Conservation (phyloP, 2,888 invertebrate genomes). For the Leucophenga montana region DNA sequence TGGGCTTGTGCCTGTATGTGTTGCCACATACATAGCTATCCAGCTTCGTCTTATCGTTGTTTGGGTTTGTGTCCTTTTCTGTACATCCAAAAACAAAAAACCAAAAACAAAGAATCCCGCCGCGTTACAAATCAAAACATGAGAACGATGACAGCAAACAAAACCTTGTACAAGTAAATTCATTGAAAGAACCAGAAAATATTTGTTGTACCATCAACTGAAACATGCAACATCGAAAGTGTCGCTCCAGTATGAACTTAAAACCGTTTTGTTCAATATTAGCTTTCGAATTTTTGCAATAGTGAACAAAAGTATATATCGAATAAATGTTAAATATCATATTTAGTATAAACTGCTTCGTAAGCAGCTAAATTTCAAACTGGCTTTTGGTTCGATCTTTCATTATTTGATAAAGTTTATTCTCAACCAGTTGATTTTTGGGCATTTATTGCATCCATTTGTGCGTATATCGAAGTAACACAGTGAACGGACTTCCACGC, state of each 20-base stretch:
- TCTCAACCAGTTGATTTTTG: no score
- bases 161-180: constrained; percentile 60
- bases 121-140: constrained; percentile 69
- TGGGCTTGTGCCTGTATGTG: not conserved
- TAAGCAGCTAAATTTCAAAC: no score
- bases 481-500: no score
- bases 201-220: constrained; percentile 44
- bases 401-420: no score
- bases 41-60: constrained; percentile 54
- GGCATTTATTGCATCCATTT: no score
- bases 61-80: constrained; percentile 26
- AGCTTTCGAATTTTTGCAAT: no score
- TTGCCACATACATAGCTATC: not conserved
- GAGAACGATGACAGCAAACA: constrained; percentile 69
- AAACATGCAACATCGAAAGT: constrained; percentile 24
- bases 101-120: constrained; percentile 64
- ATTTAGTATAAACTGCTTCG: no score
- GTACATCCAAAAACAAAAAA: constrained; percentile 35
- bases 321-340: no score
- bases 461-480: no score
- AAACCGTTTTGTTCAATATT: no score
- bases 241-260: not conserved
- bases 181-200: constrained; percentile 35
- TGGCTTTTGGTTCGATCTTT: no score
- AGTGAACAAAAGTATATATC: no score